phyloP scores from a whole-genome alignment of 2,888 invertebrate genomes.

The Agriopis marginaria region DNA sequence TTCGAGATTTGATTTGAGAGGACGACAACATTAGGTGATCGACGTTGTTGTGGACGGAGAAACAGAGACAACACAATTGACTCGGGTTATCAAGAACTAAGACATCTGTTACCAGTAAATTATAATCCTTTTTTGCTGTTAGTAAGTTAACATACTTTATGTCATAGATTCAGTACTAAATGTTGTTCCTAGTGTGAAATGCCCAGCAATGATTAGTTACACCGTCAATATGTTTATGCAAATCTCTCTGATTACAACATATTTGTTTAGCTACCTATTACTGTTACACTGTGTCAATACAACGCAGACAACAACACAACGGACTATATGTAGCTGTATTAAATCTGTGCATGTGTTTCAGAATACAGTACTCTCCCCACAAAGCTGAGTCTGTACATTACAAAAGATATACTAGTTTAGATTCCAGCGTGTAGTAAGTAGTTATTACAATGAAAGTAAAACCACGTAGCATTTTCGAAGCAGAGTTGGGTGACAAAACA shows the following conservation, averaged over 20 bases:
- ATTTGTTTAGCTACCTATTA: constrained; percentile 59
- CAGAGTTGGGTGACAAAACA: constrained; percentile 21
- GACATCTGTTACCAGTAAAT: too few relatives aligned
- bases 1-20: too few relatives aligned
- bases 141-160: not conserved
- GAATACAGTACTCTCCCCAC: too few relatives aligned
- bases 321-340: not conserved
- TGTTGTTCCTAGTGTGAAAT: constrained; percentile 38
- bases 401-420: not conserved
- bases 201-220: constrained; percentile 59
- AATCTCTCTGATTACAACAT: constrained; percentile 63
- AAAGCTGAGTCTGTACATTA: too few relatives aligned
- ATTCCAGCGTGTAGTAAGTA: not conserved
- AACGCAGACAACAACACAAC: constrained; percentile 6
- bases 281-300: constrained; percentile 35
- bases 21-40: too few relatives aligned
- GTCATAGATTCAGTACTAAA: constrained; percentile 4
- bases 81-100: too few relatives aligned
- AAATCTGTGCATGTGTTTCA: not conserved
- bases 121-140: not conserved
- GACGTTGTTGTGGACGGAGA: too few relatives aligned
- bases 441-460: constrained; percentile 9
- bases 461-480: constrained; percentile 3
- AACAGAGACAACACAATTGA: too few relatives aligned
- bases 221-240: constrained; percentile 64